Base-by-base conservation (phyloP, 2,797 vertebrate species). In the Hephaestus fuliginosus region DNA sequence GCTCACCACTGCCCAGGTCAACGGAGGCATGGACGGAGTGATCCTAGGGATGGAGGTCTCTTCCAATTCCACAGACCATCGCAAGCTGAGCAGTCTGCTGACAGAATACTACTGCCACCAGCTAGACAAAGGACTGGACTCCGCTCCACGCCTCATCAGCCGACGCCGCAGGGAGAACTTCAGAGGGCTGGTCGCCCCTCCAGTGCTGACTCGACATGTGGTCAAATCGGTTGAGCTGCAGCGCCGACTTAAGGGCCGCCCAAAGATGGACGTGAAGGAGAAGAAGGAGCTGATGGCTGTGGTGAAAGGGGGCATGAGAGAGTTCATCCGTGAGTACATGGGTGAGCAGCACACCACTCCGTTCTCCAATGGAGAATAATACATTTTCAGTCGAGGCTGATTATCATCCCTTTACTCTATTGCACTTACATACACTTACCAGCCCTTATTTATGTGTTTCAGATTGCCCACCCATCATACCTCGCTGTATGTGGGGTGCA, bases 401-500 rank as follows among this genome's bases (percentile, higher is more conserved):
- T 39, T 18, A 36, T 18, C 5, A 46, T 20, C n/a, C 17, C 14
- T 39, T 17, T 53, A 15, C 22, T 12, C 36, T 20, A 20, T 49
- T 28, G 20, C 4, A 46, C 2, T 28, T 7, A 41, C 14, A 25
- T 2, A 13, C 3, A 22, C 56, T 72, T 30, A 81, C 48, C 66
- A 68, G 51, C 69, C 46, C 5, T 63, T 17, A 2, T 51, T 46
- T 5, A 22, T 78, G 25, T 70, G n/a, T 87, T 91, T 76, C 84
- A 98, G 97, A 91, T 1, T 99, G 97, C 79, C 97, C 97, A 0
- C 87, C 95, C 64, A 95, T 98, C 66, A 86, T 97, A 0, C 95
- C 97, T 0, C 96, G 97, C 7, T 98, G 97, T 58, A 95, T 96
- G 91, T 99, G 98, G 97, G 94, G 84, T 0, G 97, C 97, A 1